These are phyloP conservation scores for Allacma fusca DNA, from an alignment of 2,888 invertebrate species.

Conservation along the genomic window DNA sequence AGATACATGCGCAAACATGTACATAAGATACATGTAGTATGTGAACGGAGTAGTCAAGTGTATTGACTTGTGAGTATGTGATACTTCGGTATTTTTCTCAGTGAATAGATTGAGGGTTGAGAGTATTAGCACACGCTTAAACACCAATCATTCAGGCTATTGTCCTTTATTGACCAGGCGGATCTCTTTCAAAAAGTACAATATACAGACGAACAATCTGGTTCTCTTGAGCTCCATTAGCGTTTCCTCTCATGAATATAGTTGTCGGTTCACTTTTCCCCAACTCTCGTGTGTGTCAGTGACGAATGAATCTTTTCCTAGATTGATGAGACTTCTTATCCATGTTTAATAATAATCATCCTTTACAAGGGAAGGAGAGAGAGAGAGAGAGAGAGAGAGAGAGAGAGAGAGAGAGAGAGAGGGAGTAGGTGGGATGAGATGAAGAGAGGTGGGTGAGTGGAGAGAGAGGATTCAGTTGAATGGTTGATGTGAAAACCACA, in stretches of 20 bases:
- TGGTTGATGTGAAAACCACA: slow-evolving; percentile 1
- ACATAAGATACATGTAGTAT: neutral
- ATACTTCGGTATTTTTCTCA: slow-evolving; percentile 25
- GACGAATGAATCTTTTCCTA: slow-evolving; percentile 41
- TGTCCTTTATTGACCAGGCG: slow-evolving; percentile 46
- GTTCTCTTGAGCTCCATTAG: slow-evolving; percentile 45
- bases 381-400: slow-evolving; percentile 22
- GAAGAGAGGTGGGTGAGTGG: slow-evolving; percentile 1
- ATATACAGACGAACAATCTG: slow-evolving; percentile 32
- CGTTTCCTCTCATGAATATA: slow-evolving; percentile 45
- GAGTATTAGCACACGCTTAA: slow-evolving; percentile 45
- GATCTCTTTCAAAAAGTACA: slow-evolving; percentile 38
- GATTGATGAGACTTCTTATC: slow-evolving; percentile 33
- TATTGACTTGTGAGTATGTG: slow-evolving; percentile 16
- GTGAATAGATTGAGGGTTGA: slow-evolving; percentile 40
- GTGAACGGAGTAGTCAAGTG: neutral
- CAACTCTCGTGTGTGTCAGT: slow-evolving; percentile 31
- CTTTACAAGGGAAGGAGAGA: slow-evolving; percentile 5
- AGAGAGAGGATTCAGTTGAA: neutral
- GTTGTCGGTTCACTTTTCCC: slow-evolving; percentile 24
- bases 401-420: slow-evolving; percentile 21
- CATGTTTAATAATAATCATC: slow-evolving; percentile 33
- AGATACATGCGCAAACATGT: neutral
- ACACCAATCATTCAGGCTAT: slow-evolving; percentile 44
- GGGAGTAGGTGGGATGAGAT: neutral